A percentile compares a stretch with the other conserved stretches of the same genome.
These are phyloP conservation scores for Epistrophe eligans DNA, from an alignment of 2,888 invertebrate genomes.

Conservation along the genomic window DNA sequence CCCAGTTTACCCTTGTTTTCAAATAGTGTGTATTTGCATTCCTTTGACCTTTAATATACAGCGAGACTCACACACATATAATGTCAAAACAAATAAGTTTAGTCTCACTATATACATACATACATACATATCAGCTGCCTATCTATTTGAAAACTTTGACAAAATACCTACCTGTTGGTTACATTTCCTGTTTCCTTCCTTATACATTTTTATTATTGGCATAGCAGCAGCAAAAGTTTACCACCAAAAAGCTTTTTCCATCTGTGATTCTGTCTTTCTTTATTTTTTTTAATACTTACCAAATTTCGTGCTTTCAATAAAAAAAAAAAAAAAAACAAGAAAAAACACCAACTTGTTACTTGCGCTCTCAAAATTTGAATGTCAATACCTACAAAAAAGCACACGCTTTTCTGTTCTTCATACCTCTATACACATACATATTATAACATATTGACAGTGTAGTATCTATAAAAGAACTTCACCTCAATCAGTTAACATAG, in stretches of 20 bases:
- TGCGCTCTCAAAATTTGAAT: conserved; percentile 61
- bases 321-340: background rate
- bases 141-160: conserved; percentile 38
- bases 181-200: conserved; percentile 48
- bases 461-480: conserved; percentile 48
- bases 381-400: conserved; percentile 38
- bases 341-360: conserved; percentile 65
- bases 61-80: background rate
- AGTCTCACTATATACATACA: background rate
- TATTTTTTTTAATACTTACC: background rate
- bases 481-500: conserved; percentile 51
- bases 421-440: background rate
- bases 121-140: background rate
- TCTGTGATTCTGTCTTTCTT: background rate
- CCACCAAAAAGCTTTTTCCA: conserved; percentile 49
- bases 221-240: conserved; percentile 11
- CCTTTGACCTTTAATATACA: background rate
- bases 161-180: conserved; percentile 75
- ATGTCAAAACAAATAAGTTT: conserved; percentile 14
- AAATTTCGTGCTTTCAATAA: conserved; percentile 7
- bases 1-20: background rate
- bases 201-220: conserved; percentile 23
- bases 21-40: background rate
- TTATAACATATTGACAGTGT: background rate
- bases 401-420: conserved; percentile 16